Conservation (phyloP, 2,113 vertebrate species). For the cattle (Bos taurus) region ARS-UCD2.0 NC_037339.1:25857501-25858000, state of each 20-base stretch:
- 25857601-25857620: not conserved
- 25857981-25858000: not conserved
- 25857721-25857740: not conserved
- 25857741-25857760: not conserved
- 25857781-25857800: not conserved
- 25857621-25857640: not conserved
- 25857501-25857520: not conserved
- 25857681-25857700: accelerated
- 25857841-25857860: not conserved
- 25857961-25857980: not conserved
- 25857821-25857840: not conserved
- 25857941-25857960: not conserved
- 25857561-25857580: not conserved
- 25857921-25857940: not conserved
- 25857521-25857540: not conserved
- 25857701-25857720: not conserved
- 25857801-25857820: not conserved
- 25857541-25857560: not conserved
- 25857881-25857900: not conserved
- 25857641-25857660: not conserved
- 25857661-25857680: not conserved
- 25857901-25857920: not conserved
- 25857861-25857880: not conserved
- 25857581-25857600: not conserved
- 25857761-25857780: not conserved